Base-by-base conservation (phyloP, 2,797 vertebrate species). In the Loriculus beryllinus region DNA sequence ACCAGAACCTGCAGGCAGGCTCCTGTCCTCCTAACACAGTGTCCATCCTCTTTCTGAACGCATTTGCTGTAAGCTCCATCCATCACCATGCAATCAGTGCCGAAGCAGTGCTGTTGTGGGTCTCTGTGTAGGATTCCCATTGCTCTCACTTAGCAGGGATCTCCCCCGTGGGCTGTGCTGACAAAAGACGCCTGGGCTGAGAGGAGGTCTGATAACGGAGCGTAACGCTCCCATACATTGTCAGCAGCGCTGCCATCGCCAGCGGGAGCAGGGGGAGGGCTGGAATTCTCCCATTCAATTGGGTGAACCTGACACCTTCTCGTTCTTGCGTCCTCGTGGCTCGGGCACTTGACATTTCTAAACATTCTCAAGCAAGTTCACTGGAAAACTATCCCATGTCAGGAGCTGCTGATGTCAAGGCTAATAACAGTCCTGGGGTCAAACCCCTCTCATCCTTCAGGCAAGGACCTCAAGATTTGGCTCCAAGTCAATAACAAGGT, bases 281-380 rank as follows among this genome's bases (percentile, higher is more conserved):
- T 86, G 85, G 69, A 96, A 96, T 88, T 92, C 95, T 94, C 87
- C 92, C 71, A 4, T 95, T 88, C 92, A 95, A 96, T 96, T 97
- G 96, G 95, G 82, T 71, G 95, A 97, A 97, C 90, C 22, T 84
- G 93, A 96, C 85, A 96, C 95, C 95, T 95, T 93, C 93, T 88
- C 91, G 82, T 95, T 92, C 93, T 96, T 60, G 79, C 63, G 92
- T 86, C 92, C 95, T 96, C 85, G 22, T 94, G 92, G 92, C 95
- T 93, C 77, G 1, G 87, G 93, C 95, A 93, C 95, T 96, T 96
- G 96, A 97, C 95, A 96, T 96, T 96, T 97, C 95, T 90, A 95
- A 96, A 96, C 92, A 87, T 94, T 96, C 95, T 97, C 92, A 96
- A 96, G 95, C 95, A 96, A 96, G 95, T 96, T 97, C 93, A 96